A percentile compares a stretch with the other conserved stretches of the same genome.
These are phyloP conservation scores for Hybos culiciformis DNA, from an alignment of 2,888 invertebrate species.

Conservation along the genomic window DNA sequence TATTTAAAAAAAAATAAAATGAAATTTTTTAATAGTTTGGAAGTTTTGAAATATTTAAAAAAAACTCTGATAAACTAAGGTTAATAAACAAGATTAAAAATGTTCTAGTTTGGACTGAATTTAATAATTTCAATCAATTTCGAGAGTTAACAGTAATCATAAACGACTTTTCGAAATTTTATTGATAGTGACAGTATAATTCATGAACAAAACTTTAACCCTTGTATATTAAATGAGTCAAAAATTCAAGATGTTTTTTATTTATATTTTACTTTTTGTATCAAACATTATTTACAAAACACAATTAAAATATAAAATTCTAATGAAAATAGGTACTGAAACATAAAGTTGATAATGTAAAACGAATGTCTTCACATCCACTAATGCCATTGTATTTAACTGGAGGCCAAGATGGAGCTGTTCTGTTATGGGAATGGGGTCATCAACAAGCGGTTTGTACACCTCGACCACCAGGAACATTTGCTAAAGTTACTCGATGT, in stretches of 20 bases:
- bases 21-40: too few species aligned
- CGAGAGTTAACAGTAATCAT: too few species aligned
- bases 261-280: conserved; percentile 9
- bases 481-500: conserved; percentile 90
- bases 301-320: neutral
- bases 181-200: too few species aligned
- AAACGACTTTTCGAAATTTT: too few species aligned
- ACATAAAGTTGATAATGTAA: conserved; percentile 86
- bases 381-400: conserved; percentile 87
- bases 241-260: conserved; percentile 9
- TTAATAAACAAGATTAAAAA: too few species aligned
- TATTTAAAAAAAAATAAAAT: too few species aligned
- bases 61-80: too few species aligned
- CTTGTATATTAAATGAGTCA: conserved; percentile 13
- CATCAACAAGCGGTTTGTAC: conserved; percentile 81
- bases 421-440: conserved; percentile 97
- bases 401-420: conserved; percentile 91
- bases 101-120: too few species aligned
- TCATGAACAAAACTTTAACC: too few species aligned
- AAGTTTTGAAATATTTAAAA: too few species aligned
- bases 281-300: conserved; percentile 5
- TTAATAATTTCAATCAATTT: too few species aligned
- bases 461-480: conserved; percentile 86
- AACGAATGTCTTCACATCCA: conserved; percentile 93
- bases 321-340: conserved; percentile 61